phyloP scores from a whole-genome alignment of 2,113 vertebrate species.

The Gadus macrocephalus region DNA sequence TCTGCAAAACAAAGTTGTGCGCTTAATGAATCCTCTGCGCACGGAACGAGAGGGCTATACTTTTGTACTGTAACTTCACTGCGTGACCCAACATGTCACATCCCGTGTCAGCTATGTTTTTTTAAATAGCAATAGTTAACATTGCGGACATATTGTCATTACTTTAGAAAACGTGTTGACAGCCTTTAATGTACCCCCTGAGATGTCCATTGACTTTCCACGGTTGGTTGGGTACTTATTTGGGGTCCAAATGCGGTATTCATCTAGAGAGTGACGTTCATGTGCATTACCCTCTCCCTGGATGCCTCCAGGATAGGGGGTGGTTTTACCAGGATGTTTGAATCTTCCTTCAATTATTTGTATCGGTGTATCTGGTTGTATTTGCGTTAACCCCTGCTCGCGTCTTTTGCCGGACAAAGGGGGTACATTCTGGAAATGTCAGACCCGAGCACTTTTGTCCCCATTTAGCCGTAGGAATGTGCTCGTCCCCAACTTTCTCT shows the following conservation, averaged over 20 bases:
- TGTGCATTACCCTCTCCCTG: conserved; percentile 21
- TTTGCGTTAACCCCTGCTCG: too few relatives aligned
- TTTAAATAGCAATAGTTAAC: too few relatives aligned
- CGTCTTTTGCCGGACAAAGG: not conserved
- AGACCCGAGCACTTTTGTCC: conserved; percentile 13
- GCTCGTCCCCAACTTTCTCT: conserved; percentile 82
- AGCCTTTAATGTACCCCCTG: conserved; percentile 27
- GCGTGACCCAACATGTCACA: too few relatives aligned
- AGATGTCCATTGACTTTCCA: conserved; percentile 54
- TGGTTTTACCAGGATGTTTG: conserved; percentile 25
- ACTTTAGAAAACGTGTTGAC: not conserved
- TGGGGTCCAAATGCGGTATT: conserved; percentile 85
- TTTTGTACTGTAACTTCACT: too few relatives aligned
- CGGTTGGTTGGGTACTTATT: conserved; percentile 57
- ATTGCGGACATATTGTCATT: not conserved
- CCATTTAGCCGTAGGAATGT: conserved; percentile 58
- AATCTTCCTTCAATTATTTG: conserved; percentile 39
- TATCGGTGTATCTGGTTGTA: too few relatives aligned
- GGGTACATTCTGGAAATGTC: not conserved
- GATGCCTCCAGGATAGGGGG: conserved; percentile 20
- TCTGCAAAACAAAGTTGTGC: too few relatives aligned
- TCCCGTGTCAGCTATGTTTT: too few relatives aligned
- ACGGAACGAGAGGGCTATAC: too few relatives aligned
- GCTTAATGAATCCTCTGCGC: too few relatives aligned
- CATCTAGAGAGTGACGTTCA: conserved; percentile 56